These are phyloP conservation scores for Pluvianellus socialis DNA, from an alignment of 2,113 vertebrate genomes.

Conservation along the genomic window DNA sequence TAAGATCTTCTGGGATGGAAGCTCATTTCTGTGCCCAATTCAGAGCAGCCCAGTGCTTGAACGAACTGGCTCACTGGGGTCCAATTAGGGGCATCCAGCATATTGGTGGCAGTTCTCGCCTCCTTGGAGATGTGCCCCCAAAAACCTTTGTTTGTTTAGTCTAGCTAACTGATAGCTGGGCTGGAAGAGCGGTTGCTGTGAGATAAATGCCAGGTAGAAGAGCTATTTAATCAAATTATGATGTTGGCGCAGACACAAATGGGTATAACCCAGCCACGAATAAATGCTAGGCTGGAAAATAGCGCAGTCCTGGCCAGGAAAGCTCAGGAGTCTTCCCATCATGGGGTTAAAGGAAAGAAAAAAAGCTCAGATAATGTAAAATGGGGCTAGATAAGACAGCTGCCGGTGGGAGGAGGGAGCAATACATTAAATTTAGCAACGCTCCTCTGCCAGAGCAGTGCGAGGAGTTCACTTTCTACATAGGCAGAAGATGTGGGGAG, in stretches of 20 bases:
- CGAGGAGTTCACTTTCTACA: background rate
- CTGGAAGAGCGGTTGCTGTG: background rate
- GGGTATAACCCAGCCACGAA: background rate
- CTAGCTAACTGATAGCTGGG: background rate
- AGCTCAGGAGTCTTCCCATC: background rate
- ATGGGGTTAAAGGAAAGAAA: background rate
- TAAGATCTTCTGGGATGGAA: background rate
- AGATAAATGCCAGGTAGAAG: slow-evolving; percentile 36
- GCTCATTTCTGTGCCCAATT: background rate
- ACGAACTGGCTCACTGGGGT: background rate
- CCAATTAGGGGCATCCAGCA: background rate
- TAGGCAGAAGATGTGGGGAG: background rate
- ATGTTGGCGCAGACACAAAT: background rate
- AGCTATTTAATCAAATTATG: slow-evolving; percentile 16
- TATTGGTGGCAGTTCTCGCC: background rate
- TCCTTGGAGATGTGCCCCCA: background rate
- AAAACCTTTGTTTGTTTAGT: background rate
- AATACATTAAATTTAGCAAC: background rate
- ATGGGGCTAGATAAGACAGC: background rate
- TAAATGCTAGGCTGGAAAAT: background rate
- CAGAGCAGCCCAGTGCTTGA: background rate
- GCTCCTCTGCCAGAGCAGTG: background rate
- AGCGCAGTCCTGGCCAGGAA: background rate
- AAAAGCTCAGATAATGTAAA: background rate
- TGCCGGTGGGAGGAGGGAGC: background rate